Base-by-base conservation (phyloP, 2,888 invertebrate species). In the Pyrrhosoma nymphula region DNA sequence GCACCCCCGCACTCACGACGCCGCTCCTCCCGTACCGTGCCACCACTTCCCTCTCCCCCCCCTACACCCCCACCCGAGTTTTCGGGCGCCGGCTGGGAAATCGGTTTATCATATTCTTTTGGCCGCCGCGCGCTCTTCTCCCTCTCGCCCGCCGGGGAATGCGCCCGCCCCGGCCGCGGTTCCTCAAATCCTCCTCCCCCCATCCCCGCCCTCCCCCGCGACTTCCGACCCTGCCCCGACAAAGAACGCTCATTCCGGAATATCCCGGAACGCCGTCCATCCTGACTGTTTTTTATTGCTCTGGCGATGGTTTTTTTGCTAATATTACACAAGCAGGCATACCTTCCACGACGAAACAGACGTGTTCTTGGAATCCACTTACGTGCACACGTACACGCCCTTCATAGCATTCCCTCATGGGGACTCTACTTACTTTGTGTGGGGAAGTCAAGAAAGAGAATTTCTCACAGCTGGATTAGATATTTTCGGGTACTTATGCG, bases 101-200 rank as follows among this genome's bases (percentile, higher is more conserved):
- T 35, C 82, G 82, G 12, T 82, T 82, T 82, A 82, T 82, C 82
- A 82, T 82, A 82, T 35, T 82, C 82, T 82, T 30, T 82, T 82
- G 30, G 82, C 3, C 30, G 82, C 16, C 82, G 30, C 35, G 30
- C 75, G n/a, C 47, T 26, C 69, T 8, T 8, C 0, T 35, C 82
- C 14, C 18, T 82, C 16, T n/a, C 14, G 0, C 14, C 1, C 26
- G 82, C 3, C 30, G 82, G 35, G 35, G 35, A 82, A 82, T 82
- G 82, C 82, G 26, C 1, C 30, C 30, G 16, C 26, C 35, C 30
- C 30, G 30, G 10, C 30, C 75, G 75, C 0, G 75, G 75, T 14
- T 26, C 23, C 30, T 75, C 30, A 30, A 12, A 12, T 8, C 56
- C 30, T 0, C 30, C 75, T 75, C n/a, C n/a, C n/a, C n/a, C n/a